These are phyloP conservation scores for Tapera naevia DNA, from an alignment of 2,797 vertebrate genomes.

Conservation along the genomic window DNA sequence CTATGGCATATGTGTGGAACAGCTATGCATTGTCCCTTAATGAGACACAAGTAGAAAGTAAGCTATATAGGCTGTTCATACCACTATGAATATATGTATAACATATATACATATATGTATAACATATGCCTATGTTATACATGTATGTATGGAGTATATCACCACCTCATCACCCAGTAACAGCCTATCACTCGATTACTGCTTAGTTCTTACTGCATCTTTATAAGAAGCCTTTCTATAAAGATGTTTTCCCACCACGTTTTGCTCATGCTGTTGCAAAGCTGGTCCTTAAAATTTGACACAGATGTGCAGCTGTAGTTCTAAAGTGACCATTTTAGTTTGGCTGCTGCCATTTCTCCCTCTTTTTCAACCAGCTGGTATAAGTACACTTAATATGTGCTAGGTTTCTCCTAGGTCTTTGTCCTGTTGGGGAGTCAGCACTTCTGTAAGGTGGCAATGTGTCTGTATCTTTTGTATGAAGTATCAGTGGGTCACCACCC, in stretches of 20 bases:
- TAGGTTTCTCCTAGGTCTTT: not conserved
- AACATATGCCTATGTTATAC: not conserved
- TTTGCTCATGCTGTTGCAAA: not conserved
- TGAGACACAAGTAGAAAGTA: not conserved
- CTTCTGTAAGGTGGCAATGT: not conserved
- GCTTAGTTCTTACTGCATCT: not conserved
- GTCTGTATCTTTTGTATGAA: not conserved
- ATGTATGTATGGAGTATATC: not conserved
- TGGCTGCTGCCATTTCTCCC: not conserved
- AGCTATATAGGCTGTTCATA: not conserved
- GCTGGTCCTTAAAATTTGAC: not conserved
- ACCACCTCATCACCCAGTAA: not conserved
- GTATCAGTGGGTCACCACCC: not conserved
- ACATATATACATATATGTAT: too few species aligned
- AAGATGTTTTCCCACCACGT: not conserved
- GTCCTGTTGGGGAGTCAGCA: not conserved
- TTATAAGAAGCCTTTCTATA: not conserved
- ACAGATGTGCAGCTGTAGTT: not conserved
- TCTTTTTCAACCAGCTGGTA: not conserved
- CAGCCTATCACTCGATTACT: not conserved
- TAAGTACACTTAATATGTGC: not conserved
- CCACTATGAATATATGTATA: too few species aligned
- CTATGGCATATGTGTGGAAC: not conserved
- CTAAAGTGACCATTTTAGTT: not conserved
- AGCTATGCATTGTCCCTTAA: not conserved